Evolutionary conservation across 1,140 invertebrate species (phyloP), one percentile per base, ranked within the genome.

Genomic region (Saxidomus purpurata): DNA sequence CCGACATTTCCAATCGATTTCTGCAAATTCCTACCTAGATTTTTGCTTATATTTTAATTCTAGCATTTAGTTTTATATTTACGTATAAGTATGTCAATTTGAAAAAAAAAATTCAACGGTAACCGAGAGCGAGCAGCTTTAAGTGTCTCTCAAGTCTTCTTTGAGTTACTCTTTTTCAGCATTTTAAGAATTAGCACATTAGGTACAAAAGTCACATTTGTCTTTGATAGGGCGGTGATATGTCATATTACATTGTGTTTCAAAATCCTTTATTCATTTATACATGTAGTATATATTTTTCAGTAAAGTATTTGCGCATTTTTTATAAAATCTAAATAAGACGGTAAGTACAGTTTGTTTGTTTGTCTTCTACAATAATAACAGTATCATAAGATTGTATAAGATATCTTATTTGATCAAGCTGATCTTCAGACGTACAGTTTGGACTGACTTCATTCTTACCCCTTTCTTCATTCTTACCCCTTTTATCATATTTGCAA

Each of bases 341-440:
- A 11, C 2, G n/a, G 22, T 9, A 81, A 49, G 38, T 81, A 81
- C 43, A 34, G 25, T 25, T 34, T 81, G 3, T 81, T 34, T 4
- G 79, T 15, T 13, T 81, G 47, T 34, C 1, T 25, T 34, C 79
- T 6, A 59, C 79, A 81, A 47, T 81, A 81, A 34, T 81, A 49
- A 61, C 36, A 8, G 79, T 81, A 11, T 19, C 28, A 59, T 59
- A 81, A 59, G 79, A 55, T 81, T 59, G 55, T 59, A 81, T 81
- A 61, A 59, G 47, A 9, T n/a, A n/a, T n/a, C n/a, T n/a, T n/a
- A n/a, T n/a, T n/a, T n/a, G n/a, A n/a, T n/a, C n/a, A n/a, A n/a
- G 3, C 3, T 81, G 28, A 59, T 36, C 34, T 55, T 28, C 13
- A 38, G 4, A 1, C 22, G 43, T 49, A 3, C 40, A 22, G 19